These are phyloP conservation scores for Acanthococcus lagerstroemiae DNA, from an alignment of 2,888 invertebrate species.

Conservation along the genomic window DNA sequence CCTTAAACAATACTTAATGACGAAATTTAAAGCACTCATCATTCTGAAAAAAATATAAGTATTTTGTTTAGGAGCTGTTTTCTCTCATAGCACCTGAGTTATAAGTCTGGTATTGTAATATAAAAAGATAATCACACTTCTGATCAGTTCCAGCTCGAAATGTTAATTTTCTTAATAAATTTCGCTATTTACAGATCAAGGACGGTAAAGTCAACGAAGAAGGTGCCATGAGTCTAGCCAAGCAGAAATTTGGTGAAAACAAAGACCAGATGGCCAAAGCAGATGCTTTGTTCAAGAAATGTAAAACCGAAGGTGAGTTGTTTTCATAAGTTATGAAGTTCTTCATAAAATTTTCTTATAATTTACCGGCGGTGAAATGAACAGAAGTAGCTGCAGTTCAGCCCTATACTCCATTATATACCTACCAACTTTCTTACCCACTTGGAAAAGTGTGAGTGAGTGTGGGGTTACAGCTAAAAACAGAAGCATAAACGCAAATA, in stretches of 20 bases:
- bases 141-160: no score
- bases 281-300: constrained; percentile 36
- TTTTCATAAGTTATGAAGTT: background rate
- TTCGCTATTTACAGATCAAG: constrained; percentile 35
- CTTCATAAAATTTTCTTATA: background rate
- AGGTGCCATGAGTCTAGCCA: constrained; percentile 35
- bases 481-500: no score
- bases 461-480: no score
- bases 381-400: background rate
- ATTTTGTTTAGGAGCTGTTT: no score
- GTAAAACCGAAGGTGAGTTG: constrained; percentile 37
- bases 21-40: no score
- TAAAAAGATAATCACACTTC: no score
- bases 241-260: constrained; percentile 35
- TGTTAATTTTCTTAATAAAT: no score
- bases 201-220: constrained; percentile 36
- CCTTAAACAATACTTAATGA: no score
- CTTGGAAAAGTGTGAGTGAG: background rate
- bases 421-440: background rate
- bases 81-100: no score
- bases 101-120: no score
- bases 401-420: background rate
- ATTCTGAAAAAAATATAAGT: no score
- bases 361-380: background rate
- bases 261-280: constrained; percentile 37